Conservation (phyloP, 2,113 vertebrate species). For the Hippopotamus amphibius region DNA sequence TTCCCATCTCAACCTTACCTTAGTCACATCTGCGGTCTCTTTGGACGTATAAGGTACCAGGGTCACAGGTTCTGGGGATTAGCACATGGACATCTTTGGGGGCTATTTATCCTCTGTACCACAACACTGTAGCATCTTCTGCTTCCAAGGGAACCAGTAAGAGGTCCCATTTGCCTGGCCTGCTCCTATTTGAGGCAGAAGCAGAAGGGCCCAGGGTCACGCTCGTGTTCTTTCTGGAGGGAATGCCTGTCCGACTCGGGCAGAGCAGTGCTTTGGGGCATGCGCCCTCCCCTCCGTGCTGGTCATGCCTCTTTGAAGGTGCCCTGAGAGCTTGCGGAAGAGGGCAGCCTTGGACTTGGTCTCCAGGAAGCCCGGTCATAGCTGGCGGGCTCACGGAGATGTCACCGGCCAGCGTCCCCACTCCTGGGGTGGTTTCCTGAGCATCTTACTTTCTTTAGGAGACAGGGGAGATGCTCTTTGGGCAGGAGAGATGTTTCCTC, state of each 20-base stretch:
- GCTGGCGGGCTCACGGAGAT: not conserved
- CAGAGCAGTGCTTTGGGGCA: not conserved
- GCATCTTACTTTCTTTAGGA: not conserved
- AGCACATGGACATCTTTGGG: not conserved
- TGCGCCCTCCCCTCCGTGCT: no score
- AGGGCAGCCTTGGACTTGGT: not conserved
- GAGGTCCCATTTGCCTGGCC: not conserved
- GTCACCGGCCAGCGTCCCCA: fast-evolving
- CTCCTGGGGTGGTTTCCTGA: not conserved
- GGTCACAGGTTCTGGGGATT: not conserved
- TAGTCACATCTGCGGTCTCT: not conserved
- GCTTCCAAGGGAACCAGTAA: not conserved
- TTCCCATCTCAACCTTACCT: not conserved
- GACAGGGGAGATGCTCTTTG: not conserved
- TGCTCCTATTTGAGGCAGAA: not conserved
- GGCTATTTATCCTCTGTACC: not conserved
- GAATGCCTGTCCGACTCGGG: no score
- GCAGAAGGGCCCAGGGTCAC: not conserved
- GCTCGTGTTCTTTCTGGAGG: not conserved
- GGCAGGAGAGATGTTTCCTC: not conserved
- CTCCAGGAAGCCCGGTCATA: not conserved
- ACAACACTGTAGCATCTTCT: not conserved
- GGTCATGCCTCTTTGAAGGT: not conserved
- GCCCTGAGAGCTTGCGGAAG: not conserved
- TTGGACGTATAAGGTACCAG: not conserved